Base-by-base conservation (phyloP, 2,888 invertebrate species). In the Anorthoa munda region DNA sequence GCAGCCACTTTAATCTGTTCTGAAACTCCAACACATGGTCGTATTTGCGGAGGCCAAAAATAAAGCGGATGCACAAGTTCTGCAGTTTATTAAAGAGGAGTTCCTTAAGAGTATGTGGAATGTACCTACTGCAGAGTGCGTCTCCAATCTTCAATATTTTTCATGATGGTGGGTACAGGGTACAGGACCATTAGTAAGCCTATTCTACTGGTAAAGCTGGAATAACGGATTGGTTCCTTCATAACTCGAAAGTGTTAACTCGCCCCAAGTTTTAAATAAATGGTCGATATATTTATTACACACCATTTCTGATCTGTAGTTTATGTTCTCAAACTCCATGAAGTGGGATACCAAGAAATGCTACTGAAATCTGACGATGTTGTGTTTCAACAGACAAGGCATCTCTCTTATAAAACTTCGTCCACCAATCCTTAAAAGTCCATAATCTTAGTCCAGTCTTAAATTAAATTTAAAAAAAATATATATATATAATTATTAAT, bases 111-210 rank as follows among this genome's bases (percentile, higher is more conserved):
- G n/a, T 59, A n/a, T 59, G 59, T 59, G 59, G 59, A 39, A 59
- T 59, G 18, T 59, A 59, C 31, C n/a, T n/a, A n/a, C n/a, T 59
- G 59, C 59, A 59, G n/a, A 59, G n/a, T 59, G 59, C 31, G 59
- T 59, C n/a, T 39, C n/a, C n/a, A 18, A 2, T 59, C n/a, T 59
- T 39, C 59, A 4, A 39, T 39, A 31, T 59, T 59, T 7, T 59
- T 59, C 4, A 39, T 59, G 4, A 31, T 59, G 31, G 31, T 59
- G 13, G 39, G 59, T n/a, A 59, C n/a, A 59, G 39, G 59, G n/a
- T n/a, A n/a, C n/a, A n/a, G n/a, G n/a, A 59, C 59, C 39, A 31
- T n/a, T 59, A n/a, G 59, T n/a, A 59, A 7, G 59, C 59, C n/a
- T 59, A 39, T 59, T 59, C 13, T 39, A 18, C 39, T 59, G 31